Percentiles rank a stretch among this genome's conserved stretches.
Conservation (phyloP, 2,888 invertebrate species). For the Eulithis testata region DNA sequence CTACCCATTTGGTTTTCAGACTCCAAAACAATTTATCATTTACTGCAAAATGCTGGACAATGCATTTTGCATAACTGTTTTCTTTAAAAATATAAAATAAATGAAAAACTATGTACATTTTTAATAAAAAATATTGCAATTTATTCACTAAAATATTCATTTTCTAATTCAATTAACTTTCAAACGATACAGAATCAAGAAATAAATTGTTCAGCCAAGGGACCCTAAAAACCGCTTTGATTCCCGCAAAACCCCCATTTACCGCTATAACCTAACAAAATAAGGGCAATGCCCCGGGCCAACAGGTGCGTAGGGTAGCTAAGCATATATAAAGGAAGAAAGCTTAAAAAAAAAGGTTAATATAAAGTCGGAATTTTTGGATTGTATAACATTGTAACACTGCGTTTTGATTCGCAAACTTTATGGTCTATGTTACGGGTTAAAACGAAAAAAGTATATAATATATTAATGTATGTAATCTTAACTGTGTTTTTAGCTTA, state of each 20-base stretch:
- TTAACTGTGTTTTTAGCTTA: no score
- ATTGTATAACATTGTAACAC: constrained; percentile 70
- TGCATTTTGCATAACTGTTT: no score
- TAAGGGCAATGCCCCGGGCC: constrained; percentile 73
- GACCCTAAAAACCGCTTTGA: constrained; percentile 56
- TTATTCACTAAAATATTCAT: background rate
- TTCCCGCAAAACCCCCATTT: constrained; percentile 61
- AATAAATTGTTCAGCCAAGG: constrained; percentile 38
- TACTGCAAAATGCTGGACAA: no score
- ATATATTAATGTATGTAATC: no score
- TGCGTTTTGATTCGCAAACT: constrained; percentile 64
- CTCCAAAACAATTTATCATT: no score
- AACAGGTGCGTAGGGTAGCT: constrained; percentile 76
- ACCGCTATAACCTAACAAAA: constrained; percentile 64
- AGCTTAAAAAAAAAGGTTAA: constrained; percentile 75
- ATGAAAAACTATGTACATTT: background rate
- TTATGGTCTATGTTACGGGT: constrained; percentile 37
- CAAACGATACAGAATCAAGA: constrained; percentile 30
- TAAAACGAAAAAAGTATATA: constrained; percentile 34
- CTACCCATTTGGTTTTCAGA: no score
- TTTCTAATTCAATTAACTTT: constrained; percentile 28
- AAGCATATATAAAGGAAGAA: constrained; percentile 75
- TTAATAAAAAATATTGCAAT: constrained; percentile 3
- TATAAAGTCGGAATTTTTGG: constrained; percentile 71
- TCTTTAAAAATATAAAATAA: no score